These are phyloP conservation scores for Zygaena filipendulae DNA, from an alignment of 2,888 invertebrate species.

Conservation along the genomic window DNA sequence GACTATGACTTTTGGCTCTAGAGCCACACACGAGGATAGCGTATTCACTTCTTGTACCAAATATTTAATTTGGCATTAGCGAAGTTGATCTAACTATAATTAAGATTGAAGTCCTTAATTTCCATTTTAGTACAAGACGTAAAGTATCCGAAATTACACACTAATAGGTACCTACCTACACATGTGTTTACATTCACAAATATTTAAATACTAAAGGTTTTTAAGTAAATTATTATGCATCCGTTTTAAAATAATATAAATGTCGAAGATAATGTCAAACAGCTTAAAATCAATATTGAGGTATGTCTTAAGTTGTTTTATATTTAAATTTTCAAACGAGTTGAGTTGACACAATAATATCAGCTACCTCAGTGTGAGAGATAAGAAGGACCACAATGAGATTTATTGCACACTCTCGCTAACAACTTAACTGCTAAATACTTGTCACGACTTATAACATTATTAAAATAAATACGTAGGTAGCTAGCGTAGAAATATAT, in stretches of 20 bases:
- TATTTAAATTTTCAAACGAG: conserved; percentile 48
- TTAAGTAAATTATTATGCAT: too few relatives aligned
- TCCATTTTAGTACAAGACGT: too few relatives aligned
- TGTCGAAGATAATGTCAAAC: too few relatives aligned
- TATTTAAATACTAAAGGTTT: too few relatives aligned
- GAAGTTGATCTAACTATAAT: too few relatives aligned
- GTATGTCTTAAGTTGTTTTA: conserved; percentile 45
- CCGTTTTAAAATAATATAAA: conserved; percentile 20
- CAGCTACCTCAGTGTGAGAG: conserved; percentile 47
- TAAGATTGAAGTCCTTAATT: too few relatives aligned
- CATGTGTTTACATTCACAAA: too few relatives aligned
- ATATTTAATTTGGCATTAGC: too few relatives aligned
- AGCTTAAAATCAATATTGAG: conserved; percentile 24
- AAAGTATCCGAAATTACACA: too few relatives aligned
- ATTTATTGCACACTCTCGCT: conserved; percentile 55
- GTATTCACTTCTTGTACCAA: conserved; percentile 13
- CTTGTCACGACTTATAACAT: conserved; percentile 42
- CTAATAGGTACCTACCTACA: too few relatives aligned
- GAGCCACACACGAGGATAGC: conserved; percentile 34
- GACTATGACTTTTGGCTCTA: conserved; percentile 21
- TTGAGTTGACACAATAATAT: conserved; percentile 46
- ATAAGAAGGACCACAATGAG: conserved; percentile 53
- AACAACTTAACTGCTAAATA: conserved; percentile 36
- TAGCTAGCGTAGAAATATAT: too few relatives aligned
- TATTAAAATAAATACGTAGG: too few relatives aligned